Evolutionary conservation across 2,797 vertebrate genomes (phyloP), one percentile per base, ranked within the genome.

Genomic region (Xenentodon cancila): DNA sequence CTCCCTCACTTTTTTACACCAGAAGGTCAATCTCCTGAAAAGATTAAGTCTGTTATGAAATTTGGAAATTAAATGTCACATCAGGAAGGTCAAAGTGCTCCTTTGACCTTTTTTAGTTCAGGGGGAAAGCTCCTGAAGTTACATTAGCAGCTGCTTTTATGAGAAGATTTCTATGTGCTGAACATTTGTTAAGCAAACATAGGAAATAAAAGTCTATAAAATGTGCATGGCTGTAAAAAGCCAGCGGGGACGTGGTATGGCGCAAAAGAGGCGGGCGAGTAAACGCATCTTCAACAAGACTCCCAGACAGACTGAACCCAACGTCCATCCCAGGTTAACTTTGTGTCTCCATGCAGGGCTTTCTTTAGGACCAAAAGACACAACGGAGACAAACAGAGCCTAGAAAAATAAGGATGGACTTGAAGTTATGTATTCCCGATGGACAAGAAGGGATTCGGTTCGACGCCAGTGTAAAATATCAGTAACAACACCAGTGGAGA

Each of bases 11-110:
- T 45, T 3, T 20, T 46, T 34, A 50, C 59, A 59, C 8, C 0
- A 16, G 17, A 34, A 56, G 52, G 32, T 21, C 60, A 59, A 9
- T 42, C 67, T 53, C 53, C 61, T 37, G 53, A 61, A 55, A 55
- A 43, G 54, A 13, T 47, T 51, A 58, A 46, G 34, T 63, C 30
- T 56, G 59, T 66, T 67, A 66, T 65, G 40, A 74, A 77, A 68
- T 57, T 61, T 43, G 51, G 52, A 67, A 71, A 75, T 73, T 59
- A 79, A 80, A 82, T 83, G 77, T 83, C 83, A 82, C 59, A 58
- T 77, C 68, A 75, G 37, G 13, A 40, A 40, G 37, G 45, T 72
- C 21, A 68, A 53, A 70, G 55, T 53, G 68, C 55, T 64, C 54
- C 59, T 51, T 51, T 69, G 80, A 80, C 70, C 64, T 70, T 49